Conservation (phyloP, 2,888 invertebrate species). For the Automeris io region DNA sequence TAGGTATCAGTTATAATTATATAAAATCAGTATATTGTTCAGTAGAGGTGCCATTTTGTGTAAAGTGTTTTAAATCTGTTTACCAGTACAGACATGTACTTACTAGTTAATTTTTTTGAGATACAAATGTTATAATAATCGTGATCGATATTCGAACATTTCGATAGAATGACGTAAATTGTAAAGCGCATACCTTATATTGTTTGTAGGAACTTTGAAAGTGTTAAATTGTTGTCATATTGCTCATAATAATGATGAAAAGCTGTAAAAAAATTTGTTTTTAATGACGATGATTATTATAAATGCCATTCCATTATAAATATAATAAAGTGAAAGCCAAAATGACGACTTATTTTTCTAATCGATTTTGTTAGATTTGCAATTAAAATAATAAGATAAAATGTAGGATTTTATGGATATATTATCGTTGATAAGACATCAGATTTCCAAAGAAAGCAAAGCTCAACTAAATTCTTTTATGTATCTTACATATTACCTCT, state of each 20-base stretch:
- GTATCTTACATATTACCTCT: constrained; percentile 45
- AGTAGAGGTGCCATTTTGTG: constrained; percentile 63
- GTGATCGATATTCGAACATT: neutral
- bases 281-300: constrained; percentile 55
- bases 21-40: constrained; percentile 46
- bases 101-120: neutral
- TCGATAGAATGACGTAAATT: neutral
- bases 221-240: constrained; percentile 7
- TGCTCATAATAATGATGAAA: neutral
- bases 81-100: constrained; percentile 2
- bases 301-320: constrained; percentile 71
- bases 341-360: constrained; percentile 76
- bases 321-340: constrained; percentile 67
- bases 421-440: constrained; percentile 54
- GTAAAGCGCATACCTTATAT: neutral
- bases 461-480: constrained; percentile 68
- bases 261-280: constrained; percentile 33
- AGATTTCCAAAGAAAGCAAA: constrained; percentile 71
- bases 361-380: constrained; percentile 72
- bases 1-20: constrained; percentile 52
- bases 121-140: neutral
- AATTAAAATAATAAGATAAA: constrained; percentile 58
- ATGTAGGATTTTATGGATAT: constrained; percentile 70
- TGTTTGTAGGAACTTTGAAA: neutral
- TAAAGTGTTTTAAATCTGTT: constrained; percentile 34